A percentile compares a stretch with the other conserved stretches of the same genome.
phyloP scores from a whole-genome alignment of 2,113 vertebrate genomes.

The Pelvicachromis taeniatus region DNA sequence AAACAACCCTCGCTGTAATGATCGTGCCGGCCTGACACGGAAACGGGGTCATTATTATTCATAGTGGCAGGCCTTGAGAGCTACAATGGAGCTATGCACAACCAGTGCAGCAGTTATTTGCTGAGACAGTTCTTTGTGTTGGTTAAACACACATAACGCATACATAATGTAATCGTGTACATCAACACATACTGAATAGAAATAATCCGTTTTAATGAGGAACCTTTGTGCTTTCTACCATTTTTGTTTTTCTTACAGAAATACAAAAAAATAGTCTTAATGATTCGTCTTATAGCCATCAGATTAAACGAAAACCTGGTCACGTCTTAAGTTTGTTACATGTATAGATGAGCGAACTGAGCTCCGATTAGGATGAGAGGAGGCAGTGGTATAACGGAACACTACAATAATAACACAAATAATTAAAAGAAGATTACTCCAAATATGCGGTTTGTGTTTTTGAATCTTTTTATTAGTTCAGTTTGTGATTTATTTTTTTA shows the following conservation, averaged over 20 bases:
- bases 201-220: background rate
- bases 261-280: background rate
- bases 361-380: background rate
- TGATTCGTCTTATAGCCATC: background rate
- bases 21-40: constrained; percentile 21
- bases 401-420: background rate
- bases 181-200: background rate
- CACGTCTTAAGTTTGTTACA: accelerated
- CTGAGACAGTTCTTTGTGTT: background rate
- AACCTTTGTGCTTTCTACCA: background rate
- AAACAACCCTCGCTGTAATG: constrained; percentile 31
- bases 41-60: constrained; percentile 45
- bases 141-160: background rate
- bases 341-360: background rate
- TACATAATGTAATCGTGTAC: background rate
- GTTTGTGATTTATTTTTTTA: background rate
- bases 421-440: background rate
- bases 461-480: background rate
- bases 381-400: background rate
- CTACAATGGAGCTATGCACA: background rate
- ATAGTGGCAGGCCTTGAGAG: background rate
- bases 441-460: background rate
- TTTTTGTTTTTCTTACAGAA: background rate
- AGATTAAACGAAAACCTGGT: background rate
- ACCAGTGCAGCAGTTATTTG: background rate